Evolutionary conservation across 2,888 invertebrate genomes (phyloP).

Genomic region (Vesta saturnalis): DNA sequence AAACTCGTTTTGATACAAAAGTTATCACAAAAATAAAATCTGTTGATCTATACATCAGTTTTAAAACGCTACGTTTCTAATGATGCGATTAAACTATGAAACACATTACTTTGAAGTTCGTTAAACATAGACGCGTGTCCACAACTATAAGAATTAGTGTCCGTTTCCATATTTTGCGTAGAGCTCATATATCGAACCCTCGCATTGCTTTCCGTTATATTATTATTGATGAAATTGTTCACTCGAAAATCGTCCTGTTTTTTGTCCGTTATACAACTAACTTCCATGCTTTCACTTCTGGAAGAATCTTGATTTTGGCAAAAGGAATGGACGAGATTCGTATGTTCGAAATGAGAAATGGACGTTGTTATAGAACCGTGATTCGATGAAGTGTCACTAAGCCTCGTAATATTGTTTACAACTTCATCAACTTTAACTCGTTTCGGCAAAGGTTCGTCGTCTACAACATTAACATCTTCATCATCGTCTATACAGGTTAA

Average conservation of each 20-base stretch:
- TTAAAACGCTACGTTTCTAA: conserved; percentile 64
- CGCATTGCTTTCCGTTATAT: conserved; percentile 44
- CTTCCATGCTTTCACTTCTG: conserved; percentile 27
- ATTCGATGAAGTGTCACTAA: conserved; percentile 17
- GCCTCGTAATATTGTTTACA: conserved; percentile 37
- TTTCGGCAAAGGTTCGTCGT: conserved; percentile 58
- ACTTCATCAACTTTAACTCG: conserved; percentile 53
- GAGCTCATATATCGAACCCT: conserved; percentile 42
- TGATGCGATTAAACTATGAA: conserved; percentile 69
- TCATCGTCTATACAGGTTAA: conserved; percentile 75
- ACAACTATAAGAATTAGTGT: conserved; percentile 63
- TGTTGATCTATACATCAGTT: conserved; percentile 28
- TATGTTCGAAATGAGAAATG: conserved; percentile 29
- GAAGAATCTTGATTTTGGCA: conserved; percentile 32
- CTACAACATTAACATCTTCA: conserved; percentile 62
- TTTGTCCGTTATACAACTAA: conserved; percentile 28
- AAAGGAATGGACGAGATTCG: conserved; percentile 23
- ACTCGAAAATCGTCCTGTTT: conserved; percentile 44
- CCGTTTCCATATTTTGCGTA: conserved; percentile 43
- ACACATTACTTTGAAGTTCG: conserved; percentile 69
- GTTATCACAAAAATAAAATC: conserved; percentile 44
- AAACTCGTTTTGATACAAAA: conserved; percentile 34
- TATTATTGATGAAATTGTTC: conserved; percentile 54
- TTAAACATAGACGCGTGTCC: conserved; percentile 74
- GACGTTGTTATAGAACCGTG: conserved; percentile 29